These are phyloP conservation scores for Carabus problematicus DNA, from an alignment of 2,888 invertebrate species.

Conservation along the genomic window DNA sequence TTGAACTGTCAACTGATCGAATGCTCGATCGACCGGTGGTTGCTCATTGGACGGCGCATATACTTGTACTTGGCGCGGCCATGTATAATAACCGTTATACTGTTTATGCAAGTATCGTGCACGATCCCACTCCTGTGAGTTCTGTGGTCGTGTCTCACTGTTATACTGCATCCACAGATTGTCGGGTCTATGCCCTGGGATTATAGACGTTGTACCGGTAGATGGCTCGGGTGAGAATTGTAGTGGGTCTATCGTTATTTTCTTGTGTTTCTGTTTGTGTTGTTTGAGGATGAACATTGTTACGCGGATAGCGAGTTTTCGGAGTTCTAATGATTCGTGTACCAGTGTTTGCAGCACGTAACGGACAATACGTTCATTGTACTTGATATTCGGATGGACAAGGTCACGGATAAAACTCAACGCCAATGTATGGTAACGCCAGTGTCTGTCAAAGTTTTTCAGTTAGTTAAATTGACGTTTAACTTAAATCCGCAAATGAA, in stretches of 20 bases:
- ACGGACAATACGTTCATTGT: slow-evolving; percentile 69
- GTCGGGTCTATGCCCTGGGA: slow-evolving; percentile 70
- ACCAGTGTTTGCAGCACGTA: slow-evolving; percentile 71
- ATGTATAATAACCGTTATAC: slow-evolving; percentile 64
- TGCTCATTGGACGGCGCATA: slow-evolving; percentile 74
- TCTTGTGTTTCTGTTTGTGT: slow-evolving; percentile 72
- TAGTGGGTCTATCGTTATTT: slow-evolving; percentile 65
- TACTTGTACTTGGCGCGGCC: slow-evolving; percentile 65
- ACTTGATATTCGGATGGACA: slow-evolving; percentile 73
- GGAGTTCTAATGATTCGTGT: slow-evolving; percentile 80
- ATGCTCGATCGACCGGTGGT: slow-evolving; percentile 60
- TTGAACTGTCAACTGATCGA: slow-evolving; percentile 68
- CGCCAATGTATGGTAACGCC: slow-evolving; percentile 82
- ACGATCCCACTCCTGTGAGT: slow-evolving; percentile 77
- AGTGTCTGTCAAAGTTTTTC: slow-evolving; percentile 71
- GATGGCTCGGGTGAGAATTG: slow-evolving; percentile 19
- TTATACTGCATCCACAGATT: slow-evolving; percentile 80
- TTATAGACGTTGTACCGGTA: slow-evolving; percentile 41
- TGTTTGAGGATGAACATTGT: slow-evolving; percentile 73
- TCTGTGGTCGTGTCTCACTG: slow-evolving; percentile 65
- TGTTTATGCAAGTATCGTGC: slow-evolving; percentile 73
- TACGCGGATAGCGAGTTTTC: slow-evolving; percentile 72
- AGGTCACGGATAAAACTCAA: slow-evolving; percentile 76
- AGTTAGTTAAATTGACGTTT: slow-evolving; percentile 26
- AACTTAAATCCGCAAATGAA: neutral